These are phyloP conservation scores for Eristalis tenax DNA, from an alignment of 2,888 invertebrate genomes.

Conservation along the genomic window DNA sequence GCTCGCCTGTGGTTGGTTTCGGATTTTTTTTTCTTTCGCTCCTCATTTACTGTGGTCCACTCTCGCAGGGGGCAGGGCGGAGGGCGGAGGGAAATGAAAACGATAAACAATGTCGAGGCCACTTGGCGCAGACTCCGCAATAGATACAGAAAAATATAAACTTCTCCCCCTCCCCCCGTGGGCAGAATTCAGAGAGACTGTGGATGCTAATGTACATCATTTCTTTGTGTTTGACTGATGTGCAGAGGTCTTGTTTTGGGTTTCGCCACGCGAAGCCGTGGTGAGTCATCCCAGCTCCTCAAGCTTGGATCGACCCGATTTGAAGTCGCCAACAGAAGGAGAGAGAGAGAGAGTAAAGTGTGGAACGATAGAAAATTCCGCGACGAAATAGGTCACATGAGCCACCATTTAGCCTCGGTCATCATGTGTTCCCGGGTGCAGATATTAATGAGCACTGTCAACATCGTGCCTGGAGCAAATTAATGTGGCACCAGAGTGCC, in stretches of 20 bases:
- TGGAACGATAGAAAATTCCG: too few relatives aligned
- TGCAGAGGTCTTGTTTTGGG: too few relatives aligned
- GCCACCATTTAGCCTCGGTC: background rate
- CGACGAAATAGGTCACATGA: conserved; percentile 58
- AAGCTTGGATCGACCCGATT: background rate
- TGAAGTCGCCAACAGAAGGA: conserved; percentile 21
- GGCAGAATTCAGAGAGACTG: background rate
- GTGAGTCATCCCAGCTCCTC: background rate
- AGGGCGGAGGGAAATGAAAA: background rate
- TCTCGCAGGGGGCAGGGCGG: too few relatives aligned
- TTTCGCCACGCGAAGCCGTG: background rate
- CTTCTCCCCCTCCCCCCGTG: conserved; percentile 37
- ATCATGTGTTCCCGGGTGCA: conserved; percentile 40
- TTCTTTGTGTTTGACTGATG: background rate
- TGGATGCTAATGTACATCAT: background rate
- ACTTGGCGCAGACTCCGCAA: conserved; percentile 42
- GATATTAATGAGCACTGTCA: conserved; percentile 63
- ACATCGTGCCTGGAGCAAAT: conserved; percentile 49
- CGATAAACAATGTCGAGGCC: conserved; percentile 56
- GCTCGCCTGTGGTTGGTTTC: background rate
- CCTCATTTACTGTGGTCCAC: conserved; percentile 7
- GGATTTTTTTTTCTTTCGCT: background rate
- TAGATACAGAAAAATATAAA: conserved; percentile 19
- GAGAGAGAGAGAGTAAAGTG: background rate
- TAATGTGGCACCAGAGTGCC: conserved; percentile 31